phyloP scores from a whole-genome alignment of 2,888 invertebrate genomes.

The Aelia acuminata region DNA sequence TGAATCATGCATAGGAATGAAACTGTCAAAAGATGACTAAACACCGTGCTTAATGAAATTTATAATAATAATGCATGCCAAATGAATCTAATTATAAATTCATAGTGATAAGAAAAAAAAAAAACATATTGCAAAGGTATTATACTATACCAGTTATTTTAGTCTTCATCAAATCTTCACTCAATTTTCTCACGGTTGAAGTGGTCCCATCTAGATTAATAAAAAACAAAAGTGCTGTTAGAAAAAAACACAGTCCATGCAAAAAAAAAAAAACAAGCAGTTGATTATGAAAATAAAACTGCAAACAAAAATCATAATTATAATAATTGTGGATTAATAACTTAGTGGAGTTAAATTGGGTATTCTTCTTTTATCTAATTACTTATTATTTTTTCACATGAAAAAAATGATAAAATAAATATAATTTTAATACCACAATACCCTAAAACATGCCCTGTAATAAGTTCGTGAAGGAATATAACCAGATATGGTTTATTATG shows the following conservation, averaged over 20 bases:
- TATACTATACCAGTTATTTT: slow-evolving; percentile 66
- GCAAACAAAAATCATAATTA: not conserved
- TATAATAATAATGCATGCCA: not conserved
- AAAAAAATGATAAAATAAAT: too few species aligned
- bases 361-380: too few species aligned
- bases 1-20: not conserved
- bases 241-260: slow-evolving; percentile 46
- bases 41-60: not conserved
- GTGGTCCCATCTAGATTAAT: slow-evolving; percentile 63
- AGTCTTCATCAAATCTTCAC: slow-evolving; percentile 67
- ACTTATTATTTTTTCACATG: too few species aligned
- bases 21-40: not conserved
- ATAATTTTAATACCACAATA: too few species aligned
- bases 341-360: too few species aligned
- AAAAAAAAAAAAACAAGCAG: not conserved
- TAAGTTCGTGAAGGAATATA: too few species aligned
- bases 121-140: not conserved
- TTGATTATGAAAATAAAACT: not conserved
- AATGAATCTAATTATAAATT: not conserved
- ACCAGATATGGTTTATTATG: too few species aligned
- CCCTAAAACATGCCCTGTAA: too few species aligned
- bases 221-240: slow-evolving; percentile 55
- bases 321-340: too few species aligned
- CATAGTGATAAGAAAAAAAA: not conserved
- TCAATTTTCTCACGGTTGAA: slow-evolving; percentile 65